Evolutionary conservation across 1,140 invertebrate species (phyloP).

Genomic region (Melipona quadrifasciata): DNA sequence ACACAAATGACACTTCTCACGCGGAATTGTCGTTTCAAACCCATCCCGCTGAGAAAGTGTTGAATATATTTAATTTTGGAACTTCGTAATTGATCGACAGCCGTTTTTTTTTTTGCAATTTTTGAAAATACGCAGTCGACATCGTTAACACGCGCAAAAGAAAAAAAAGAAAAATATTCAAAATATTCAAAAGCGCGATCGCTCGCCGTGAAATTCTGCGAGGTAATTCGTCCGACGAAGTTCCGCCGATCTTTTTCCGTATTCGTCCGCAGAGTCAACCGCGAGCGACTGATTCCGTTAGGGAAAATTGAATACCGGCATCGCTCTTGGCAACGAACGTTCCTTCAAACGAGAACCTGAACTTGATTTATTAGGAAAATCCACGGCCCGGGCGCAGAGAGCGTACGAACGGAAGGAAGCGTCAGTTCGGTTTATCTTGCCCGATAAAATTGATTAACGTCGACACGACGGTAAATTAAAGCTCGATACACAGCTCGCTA

Average conservation of each 20-base stretch:
- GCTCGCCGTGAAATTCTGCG: not conserved
- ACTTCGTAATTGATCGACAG: too few relatives aligned
- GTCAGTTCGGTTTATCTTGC: conserved; percentile 73
- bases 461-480: conserved; percentile 71
- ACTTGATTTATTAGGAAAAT: conserved; percentile 68
- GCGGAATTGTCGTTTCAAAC: too few relatives aligned
- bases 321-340: conserved; percentile 35
- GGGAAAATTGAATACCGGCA: conserved; percentile 13
- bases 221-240: not conserved
- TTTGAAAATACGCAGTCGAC: too few relatives aligned
- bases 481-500: conserved; percentile 69
- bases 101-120: too few relatives aligned
- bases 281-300: not conserved
- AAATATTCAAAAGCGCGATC: not conserved
- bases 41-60: too few relatives aligned
- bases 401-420: conserved; percentile 71
- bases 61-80: too few relatives aligned
- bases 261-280: too few relatives aligned
- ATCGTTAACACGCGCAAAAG: too few relatives aligned
- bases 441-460: conserved; percentile 78
- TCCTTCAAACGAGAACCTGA: conserved; percentile 40
- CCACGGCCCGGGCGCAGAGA: conserved; percentile 40
- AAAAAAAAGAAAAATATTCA: not conserved
- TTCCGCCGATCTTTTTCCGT: not conserved
- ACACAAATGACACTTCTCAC: too few relatives aligned